These are phyloP conservation scores for Phycodurus eques DNA, from an alignment of 2,113 vertebrate species.

Conservation along the genomic window DNA sequence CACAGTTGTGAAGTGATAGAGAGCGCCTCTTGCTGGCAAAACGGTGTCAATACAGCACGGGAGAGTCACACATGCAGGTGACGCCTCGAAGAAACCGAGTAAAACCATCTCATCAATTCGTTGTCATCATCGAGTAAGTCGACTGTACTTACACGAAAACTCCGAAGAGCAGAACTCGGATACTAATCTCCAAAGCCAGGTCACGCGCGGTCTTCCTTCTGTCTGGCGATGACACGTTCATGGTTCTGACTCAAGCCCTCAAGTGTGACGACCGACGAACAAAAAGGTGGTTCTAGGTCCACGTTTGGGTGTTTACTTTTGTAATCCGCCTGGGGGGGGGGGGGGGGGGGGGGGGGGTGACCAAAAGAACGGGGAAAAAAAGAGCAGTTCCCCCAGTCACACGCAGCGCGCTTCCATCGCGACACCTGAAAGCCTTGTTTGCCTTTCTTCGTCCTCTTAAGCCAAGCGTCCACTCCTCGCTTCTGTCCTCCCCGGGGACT, in stretches of 20 bases:
- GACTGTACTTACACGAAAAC: constrained; percentile 76
- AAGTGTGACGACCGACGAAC: constrained; percentile 1
- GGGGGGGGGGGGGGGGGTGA: background rate
- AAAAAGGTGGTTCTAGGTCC: constrained; percentile 16
- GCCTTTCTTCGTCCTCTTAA: background rate
- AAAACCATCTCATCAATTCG: background rate
- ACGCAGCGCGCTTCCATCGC: constrained; percentile 47
- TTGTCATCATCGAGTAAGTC: background rate
- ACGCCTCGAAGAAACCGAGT: background rate
- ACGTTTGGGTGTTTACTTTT: constrained; percentile 37
- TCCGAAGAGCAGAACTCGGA: constrained; percentile 77
- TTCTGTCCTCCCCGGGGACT: constrained; percentile 15
- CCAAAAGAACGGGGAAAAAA: background rate
- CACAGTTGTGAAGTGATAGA: constrained; percentile 29
- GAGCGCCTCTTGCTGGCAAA: constrained; percentile 38
- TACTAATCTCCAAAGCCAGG: constrained; percentile 73
- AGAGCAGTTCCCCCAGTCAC: constrained; percentile 25
- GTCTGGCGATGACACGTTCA: constrained; percentile 75
- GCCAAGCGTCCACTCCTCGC: constrained; percentile 3
- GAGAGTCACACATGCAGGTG: background rate
- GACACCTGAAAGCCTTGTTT: constrained; percentile 40
- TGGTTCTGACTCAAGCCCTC: constrained; percentile 51
- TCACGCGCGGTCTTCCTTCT: constrained; percentile 73
- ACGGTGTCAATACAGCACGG: constrained; percentile 5
- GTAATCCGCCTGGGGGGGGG: constrained; percentile 38